Evolutionary conservation across 2,888 invertebrate species (phyloP).

Genomic region (Aricia artaxerxes): DNA sequence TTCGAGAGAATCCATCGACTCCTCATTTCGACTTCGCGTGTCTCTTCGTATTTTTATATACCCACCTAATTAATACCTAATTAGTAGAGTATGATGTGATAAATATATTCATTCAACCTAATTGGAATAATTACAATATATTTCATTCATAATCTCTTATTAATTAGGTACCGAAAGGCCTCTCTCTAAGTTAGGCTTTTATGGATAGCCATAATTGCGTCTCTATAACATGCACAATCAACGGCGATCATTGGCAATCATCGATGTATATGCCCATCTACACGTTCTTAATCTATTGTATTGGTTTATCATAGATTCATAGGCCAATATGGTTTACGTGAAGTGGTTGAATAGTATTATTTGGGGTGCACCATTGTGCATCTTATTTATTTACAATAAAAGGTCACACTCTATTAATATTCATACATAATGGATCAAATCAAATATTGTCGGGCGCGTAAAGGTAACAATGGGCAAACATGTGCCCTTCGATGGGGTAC

Average conservation of each 20-base stretch:
- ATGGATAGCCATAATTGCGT: neutral
- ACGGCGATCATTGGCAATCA: neutral
- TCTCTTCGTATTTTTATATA: neutral
- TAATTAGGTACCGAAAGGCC: neutral
- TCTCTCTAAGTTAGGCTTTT: neutral
- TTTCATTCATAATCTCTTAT: neutral
- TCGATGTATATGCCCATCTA: neutral
- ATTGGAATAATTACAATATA: neutral
- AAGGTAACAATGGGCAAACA: slow-evolving; percentile 27
- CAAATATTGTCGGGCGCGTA: slow-evolving; percentile 20
- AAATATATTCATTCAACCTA: neutral
- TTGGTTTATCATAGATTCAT: neutral
- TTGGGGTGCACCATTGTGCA: slow-evolving; percentile 1
- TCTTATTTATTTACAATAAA: neutral
- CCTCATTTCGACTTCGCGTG: neutral
- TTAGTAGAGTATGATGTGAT: neutral
- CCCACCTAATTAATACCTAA: neutral
- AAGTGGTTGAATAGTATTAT: neutral
- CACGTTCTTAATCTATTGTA: neutral
- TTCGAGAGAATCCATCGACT: neutral
- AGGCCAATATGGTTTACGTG: neutral
- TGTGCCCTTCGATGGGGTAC: slow-evolving; percentile 5
- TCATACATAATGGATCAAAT: slow-evolving; percentile 24
- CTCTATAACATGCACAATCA: neutral
- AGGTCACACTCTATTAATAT: slow-evolving; percentile 19